These are phyloP conservation scores for Rutilus rutilus DNA, from an alignment of 2,113 vertebrate species.

Conservation along the genomic window DNA sequence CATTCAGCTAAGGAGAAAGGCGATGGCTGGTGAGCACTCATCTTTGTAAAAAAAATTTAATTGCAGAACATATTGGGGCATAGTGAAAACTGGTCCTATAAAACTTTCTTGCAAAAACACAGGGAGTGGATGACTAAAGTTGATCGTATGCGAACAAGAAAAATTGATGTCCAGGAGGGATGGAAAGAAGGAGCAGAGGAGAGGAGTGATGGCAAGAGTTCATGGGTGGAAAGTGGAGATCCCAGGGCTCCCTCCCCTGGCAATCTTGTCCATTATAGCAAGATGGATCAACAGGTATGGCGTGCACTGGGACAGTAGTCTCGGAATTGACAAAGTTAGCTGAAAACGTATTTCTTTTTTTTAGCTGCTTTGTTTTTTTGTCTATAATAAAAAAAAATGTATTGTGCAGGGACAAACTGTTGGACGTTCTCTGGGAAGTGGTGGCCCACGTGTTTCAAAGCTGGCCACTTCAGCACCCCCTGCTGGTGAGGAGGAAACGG, in stretches of 20 bases:
- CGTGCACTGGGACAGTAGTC: background rate
- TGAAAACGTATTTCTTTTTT: background rate
- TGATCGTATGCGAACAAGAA: conserved; percentile 81
- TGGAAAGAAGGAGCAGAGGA: conserved; percentile 85
- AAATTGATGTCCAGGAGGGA: conserved; percentile 76
- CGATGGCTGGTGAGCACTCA: conserved; percentile 81
- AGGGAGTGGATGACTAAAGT: conserved; percentile 81
- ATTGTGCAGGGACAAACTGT: conserved; percentile 57
- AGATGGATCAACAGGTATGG: conserved; percentile 85
- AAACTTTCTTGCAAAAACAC: background rate
- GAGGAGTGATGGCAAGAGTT: conserved; percentile 69
- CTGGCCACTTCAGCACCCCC: conserved; percentile 64
- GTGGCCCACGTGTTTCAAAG: conserved; percentile 65
- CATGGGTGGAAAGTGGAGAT: conserved; percentile 69
- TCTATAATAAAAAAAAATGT: background rate
- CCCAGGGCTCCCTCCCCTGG: conserved; percentile 74
- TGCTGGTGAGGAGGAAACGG: conserved; percentile 83
- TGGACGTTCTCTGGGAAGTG: conserved; percentile 55
- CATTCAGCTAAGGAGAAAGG: conserved; percentile 87
- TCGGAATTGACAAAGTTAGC: background rate
- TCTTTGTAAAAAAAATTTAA: background rate
- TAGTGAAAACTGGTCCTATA: background rate
- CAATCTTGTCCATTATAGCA: conserved; percentile 75
- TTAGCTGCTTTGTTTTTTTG: background rate
- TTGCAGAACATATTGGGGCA: too few species aligned